Conservation (phyloP, 2,797 vertebrate genomes). For the Artibeus lituratus region DNA sequence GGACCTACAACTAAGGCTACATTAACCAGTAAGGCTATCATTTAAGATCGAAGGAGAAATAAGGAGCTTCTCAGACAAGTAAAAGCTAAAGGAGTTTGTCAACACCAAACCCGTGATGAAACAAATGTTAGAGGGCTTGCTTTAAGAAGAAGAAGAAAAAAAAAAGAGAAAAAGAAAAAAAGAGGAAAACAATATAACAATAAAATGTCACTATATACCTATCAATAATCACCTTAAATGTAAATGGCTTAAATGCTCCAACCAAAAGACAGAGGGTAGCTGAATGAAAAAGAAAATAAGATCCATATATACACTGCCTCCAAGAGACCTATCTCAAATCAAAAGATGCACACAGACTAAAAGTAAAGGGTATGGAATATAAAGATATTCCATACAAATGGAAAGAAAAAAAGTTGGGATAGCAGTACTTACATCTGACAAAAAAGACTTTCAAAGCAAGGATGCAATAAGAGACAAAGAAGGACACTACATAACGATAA, state of each 20-base stretch:
- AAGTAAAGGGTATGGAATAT: not conserved
- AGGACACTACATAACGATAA: not conserved
- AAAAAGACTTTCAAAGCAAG: not conserved
- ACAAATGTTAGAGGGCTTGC: not conserved
- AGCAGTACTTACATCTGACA: not conserved
- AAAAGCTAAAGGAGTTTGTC: not conserved
- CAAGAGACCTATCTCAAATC: not conserved
- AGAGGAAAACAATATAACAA: not conserved
- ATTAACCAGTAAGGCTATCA: not conserved
- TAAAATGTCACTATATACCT: not conserved
- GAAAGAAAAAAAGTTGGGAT: not conserved
- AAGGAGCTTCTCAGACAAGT: not conserved
- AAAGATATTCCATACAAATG: not conserved
- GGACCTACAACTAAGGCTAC: not conserved
- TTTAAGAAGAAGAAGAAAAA: not conserved
- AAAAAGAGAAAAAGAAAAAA: not conserved
- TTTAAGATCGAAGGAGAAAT: not conserved
- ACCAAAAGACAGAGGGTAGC: not conserved
- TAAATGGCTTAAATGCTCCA: not conserved
- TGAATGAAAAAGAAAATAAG: not conserved
- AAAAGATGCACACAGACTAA: not conserved
- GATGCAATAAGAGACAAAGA: not conserved
- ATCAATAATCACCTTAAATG: not conserved
- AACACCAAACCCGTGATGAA: not conserved
- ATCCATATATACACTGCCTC: not conserved